Evolutionary conservation across 2,888 invertebrate species (phyloP).

Genomic region (Acanthosoma haemorrhoidale): DNA sequence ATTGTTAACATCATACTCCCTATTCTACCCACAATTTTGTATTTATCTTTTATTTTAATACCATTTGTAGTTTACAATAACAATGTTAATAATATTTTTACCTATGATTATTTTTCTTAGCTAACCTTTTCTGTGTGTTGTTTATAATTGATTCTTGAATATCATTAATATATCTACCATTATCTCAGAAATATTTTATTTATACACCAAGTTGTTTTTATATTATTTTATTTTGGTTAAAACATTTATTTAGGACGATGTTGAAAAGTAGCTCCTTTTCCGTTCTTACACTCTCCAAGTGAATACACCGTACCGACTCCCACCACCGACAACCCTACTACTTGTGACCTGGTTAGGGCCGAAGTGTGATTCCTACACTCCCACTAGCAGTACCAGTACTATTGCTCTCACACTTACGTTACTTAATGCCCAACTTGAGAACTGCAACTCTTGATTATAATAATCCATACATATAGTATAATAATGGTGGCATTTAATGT

Average conservation of each 20-base stretch:
- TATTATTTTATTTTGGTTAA: background rate
- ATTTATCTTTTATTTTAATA: background rate
- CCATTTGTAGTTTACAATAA: background rate
- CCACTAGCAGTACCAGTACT: too few species aligned
- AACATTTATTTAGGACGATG: background rate
- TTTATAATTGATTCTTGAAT: background rate
- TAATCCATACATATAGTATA: too few species aligned
- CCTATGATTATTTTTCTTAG: background rate
- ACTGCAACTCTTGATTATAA: background rate
- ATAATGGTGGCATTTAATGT: background rate
- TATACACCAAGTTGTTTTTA: too few species aligned
- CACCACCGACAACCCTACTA: background rate
- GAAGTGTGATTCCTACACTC: background rate
- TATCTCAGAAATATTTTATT: background rate
- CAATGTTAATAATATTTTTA: background rate
- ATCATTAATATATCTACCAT: background rate
- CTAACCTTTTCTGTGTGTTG: constrained; percentile 6
- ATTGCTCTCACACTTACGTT: background rate
- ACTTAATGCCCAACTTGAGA: background rate
- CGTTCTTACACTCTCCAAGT: background rate
- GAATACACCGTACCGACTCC: background rate
- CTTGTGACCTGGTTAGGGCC: too few species aligned
- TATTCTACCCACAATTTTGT: background rate
- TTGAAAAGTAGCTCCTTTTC: background rate
- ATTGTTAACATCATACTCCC: background rate